Conservation (phyloP, 2,797 vertebrate species). For the Antennarius maculatus region DNA sequence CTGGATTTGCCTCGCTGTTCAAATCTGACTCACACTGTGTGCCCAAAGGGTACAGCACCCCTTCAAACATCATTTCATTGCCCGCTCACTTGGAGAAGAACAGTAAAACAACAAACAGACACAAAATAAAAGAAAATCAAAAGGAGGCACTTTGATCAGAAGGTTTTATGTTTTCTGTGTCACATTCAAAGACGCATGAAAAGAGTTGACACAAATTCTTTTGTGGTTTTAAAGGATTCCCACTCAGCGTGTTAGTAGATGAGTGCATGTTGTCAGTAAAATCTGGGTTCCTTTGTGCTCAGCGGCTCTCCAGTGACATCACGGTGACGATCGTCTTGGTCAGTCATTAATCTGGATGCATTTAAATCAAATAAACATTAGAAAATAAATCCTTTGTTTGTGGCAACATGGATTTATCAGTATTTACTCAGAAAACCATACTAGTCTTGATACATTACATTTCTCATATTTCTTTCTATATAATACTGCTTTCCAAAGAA, state of each 20-base stretch:
- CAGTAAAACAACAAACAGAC: conserved; percentile 29
- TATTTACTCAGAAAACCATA: conserved; percentile 23
- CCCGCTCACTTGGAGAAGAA: conserved; percentile 13
- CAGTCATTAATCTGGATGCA: no score
- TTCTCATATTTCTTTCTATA: conserved; percentile 14
- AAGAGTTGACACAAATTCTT: conserved; percentile 17
- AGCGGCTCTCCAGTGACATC: conserved; percentile 23
- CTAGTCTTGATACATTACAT: background rate
- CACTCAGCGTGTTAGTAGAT: conserved; percentile 16
- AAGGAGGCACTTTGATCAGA: conserved; percentile 14
- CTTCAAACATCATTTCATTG: conserved; percentile 21
- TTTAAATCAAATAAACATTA: conserved; percentile 32
- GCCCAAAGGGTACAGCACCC: conserved; percentile 18
- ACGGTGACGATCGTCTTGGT: conserved; percentile 7
- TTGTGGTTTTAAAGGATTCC: conserved; percentile 44
- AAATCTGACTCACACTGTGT: conserved; percentile 23
- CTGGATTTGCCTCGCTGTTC: conserved; percentile 31
- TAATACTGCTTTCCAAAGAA: conserved; percentile 5
- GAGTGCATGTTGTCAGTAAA: conserved; percentile 44
- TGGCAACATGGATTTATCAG: conserved; percentile 25
- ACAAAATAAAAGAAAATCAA: conserved; percentile 36
- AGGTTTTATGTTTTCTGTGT: background rate
- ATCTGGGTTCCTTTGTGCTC: conserved; percentile 14
- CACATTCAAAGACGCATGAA: conserved; percentile 13
- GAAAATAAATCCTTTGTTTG: conserved; percentile 31